Base-by-base conservation (phyloP, 2,113 vertebrate species). In the Crypturellus undulatus region DNA sequence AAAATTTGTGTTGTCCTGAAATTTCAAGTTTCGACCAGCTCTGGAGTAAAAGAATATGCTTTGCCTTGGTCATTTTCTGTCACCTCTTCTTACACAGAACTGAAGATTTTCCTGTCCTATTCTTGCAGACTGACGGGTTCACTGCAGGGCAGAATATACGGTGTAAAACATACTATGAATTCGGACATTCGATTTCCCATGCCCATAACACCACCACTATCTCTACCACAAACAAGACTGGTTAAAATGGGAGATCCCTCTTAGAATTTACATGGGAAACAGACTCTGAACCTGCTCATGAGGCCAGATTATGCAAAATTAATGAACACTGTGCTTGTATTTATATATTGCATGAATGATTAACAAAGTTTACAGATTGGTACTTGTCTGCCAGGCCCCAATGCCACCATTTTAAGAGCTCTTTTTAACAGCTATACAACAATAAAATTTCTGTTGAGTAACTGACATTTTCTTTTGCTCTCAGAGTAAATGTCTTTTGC, bases 401-500 rank as follows among this genome's bases (percentile, higher is more conserved):
- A 16, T 65, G 92, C 70, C 85, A 69, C 69, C 59, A 52, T 73
- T 73, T 77, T 69, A 79, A 60, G 52, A 65, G 25, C 0, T 75
- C 79, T 77, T 84, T 36, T 75, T 47, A 58, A 72, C 13, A 19
- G 21, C 12, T 20, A 72, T 59, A 75, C 34, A 65, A 69, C 26
- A 88, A 75, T 68, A 79, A 85, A 72, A 64, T 80, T 34, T 8
- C 20, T 79, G 22, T n/a, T 30, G 71, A 87, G 45, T 75, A 45
- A 67, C 12, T 92, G 84, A 59, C 85, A 70, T 94, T 85, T 89
- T 62, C 73, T 79, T 93, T 79, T 88, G 45, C 70, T 91, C 54
- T 89, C 93, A 84, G 71, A 85, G 77, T 70, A 84, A 2, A 12
- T 18, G 52, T 0, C 13, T 40, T 92, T 87, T 93, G 52, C 81